A percentile compares a stretch with the other conserved stretches of the same genome.
These are phyloP conservation scores for Carcharodon carcharias DNA, from an alignment of 2,797 vertebrate genomes.

Conservation along the genomic window DNA sequence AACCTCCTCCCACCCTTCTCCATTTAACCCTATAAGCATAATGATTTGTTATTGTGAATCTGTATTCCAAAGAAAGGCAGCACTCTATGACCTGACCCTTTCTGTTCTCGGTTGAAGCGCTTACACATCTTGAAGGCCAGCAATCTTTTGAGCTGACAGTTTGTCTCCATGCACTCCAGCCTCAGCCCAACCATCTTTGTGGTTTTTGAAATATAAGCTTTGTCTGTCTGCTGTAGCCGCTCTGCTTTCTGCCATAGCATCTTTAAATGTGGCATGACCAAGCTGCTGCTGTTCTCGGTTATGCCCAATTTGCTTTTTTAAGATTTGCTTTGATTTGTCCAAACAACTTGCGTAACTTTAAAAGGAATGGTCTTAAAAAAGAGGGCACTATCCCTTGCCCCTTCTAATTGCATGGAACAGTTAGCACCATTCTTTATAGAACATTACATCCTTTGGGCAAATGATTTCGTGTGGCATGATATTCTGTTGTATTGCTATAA, in stretches of 20 bases:
- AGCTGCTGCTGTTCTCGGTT: not conserved
- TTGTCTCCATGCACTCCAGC: constrained; percentile 87
- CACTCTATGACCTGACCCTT: constrained; percentile 99
- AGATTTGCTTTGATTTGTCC: not conserved
- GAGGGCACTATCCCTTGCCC: not conserved
- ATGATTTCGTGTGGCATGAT: too few relatives aligned
- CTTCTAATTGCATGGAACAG: too few relatives aligned
- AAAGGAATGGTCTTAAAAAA: not conserved
- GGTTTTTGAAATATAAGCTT: constrained; percentile 95
- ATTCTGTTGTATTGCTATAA: not conserved
- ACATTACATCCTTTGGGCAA: too few relatives aligned
- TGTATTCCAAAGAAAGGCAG: constrained; percentile 41
- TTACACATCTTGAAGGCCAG: constrained; percentile 95
- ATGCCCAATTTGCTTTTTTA: not conserved
- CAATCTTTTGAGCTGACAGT: constrained; percentile 95
- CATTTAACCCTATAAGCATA: not conserved
- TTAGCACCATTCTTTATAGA: too few relatives aligned
- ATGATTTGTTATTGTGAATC: not conserved
- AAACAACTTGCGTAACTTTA: not conserved
- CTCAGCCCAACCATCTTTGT: constrained; percentile 95
- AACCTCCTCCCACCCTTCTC: not conserved
- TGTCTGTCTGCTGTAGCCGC: constrained; percentile 81
- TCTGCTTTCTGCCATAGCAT: constrained; percentile 89
- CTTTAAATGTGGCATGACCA: constrained; percentile 51
- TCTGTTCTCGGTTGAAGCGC: constrained; percentile 99